Percentiles rank a stretch among this genome's conserved stretches.
These are phyloP conservation scores for Orius insidiosus DNA, from an alignment of 1,140 invertebrate species.

Conservation along the genomic window DNA sequence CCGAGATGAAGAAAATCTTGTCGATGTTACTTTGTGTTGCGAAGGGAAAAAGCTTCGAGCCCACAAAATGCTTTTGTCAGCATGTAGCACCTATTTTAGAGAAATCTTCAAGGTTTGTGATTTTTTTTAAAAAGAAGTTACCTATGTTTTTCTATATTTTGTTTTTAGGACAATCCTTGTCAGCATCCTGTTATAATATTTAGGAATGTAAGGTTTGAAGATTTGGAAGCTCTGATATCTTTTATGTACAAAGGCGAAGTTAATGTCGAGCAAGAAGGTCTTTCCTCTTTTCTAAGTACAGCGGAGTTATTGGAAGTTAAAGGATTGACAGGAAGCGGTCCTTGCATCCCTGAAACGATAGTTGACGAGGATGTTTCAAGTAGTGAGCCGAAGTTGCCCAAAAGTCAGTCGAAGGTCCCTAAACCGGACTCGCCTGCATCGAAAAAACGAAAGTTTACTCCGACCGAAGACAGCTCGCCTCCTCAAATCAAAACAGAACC, in stretches of 20 bases:
- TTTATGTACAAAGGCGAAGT: slow-evolving; percentile 66
- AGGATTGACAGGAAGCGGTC: slow-evolving; percentile 35
- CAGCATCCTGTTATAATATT: slow-evolving; percentile 75
- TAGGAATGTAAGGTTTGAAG: slow-evolving; percentile 62
- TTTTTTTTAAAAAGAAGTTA: not conserved
- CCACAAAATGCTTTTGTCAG: slow-evolving; percentile 69
- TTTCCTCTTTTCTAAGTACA: slow-evolving; percentile 42
- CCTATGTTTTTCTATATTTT: slow-evolving; percentile 1
- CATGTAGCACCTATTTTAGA: slow-evolving; percentile 66
- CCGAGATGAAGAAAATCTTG: slow-evolving; percentile 57
- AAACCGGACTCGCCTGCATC: slow-evolving; percentile 10
- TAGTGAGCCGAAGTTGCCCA: slow-evolving; percentile 10
- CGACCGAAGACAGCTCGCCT: slow-evolving; percentile 2
- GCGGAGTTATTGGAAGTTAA: slow-evolving; percentile 45
- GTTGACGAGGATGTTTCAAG: not conserved
- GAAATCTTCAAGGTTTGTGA: slow-evolving; percentile 49
- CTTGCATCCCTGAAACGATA: not conserved
- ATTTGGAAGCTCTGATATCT: slow-evolving; percentile 60
- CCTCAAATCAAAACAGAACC: not conserved
- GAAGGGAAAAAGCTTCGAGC: slow-evolving; percentile 66
- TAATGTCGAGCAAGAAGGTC: slow-evolving; percentile 43
- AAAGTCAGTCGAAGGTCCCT: not conserved
- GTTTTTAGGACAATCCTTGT: slow-evolving; percentile 54
- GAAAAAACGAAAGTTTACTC: slow-evolving; percentile 4
- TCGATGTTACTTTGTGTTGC: slow-evolving; percentile 71